These are phyloP conservation scores for Pemphigus obesinymphae DNA, from an alignment of 1,140 invertebrate genomes.

Conservation along the genomic window DNA sequence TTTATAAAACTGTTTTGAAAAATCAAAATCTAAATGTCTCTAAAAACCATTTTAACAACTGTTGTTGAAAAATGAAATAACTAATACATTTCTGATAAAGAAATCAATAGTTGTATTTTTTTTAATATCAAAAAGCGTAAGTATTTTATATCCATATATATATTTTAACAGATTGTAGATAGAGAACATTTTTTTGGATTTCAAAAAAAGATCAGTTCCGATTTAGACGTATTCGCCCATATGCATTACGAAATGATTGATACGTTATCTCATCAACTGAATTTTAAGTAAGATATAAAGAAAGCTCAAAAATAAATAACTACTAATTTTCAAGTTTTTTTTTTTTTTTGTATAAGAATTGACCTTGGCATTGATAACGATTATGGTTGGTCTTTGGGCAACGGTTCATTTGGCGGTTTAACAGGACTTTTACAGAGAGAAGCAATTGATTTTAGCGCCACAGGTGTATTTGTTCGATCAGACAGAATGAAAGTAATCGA, in stretches of 20 bases:
- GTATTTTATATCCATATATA: neutral
- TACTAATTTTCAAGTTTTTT: too few relatives aligned
- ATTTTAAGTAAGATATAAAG: neutral
- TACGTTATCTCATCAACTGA: neutral
- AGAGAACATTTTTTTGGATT: neutral
- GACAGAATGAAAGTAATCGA: slow-evolving; percentile 54
- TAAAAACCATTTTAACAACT: neutral
- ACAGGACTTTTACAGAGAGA: slow-evolving; percentile 55
- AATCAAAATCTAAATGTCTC: too few relatives aligned
- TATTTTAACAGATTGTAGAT: neutral
- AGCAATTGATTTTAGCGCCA: slow-evolving; percentile 54
- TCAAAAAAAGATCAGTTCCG: neutral
- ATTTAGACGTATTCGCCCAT: neutral
- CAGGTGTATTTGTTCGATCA: slow-evolving; percentile 55
- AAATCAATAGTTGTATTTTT: neutral
- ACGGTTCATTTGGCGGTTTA: slow-evolving; percentile 56
- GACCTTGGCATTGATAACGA: slow-evolving; percentile 41
- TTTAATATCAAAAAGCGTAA: neutral
- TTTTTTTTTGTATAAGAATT: too few relatives aligned
- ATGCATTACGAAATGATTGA: neutral
- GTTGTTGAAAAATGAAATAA: too few relatives aligned
- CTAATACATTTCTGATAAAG: too few relatives aligned
- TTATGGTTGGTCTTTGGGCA: slow-evolving; percentile 54
- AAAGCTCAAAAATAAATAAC: too few relatives aligned
- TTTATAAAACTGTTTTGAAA: too few relatives aligned